A percentile compares a stretch with the other conserved stretches of the same genome.
Evolutionary conservation across 2,888 invertebrate species (phyloP).

Genomic region (Thalpophila matura): DNA sequence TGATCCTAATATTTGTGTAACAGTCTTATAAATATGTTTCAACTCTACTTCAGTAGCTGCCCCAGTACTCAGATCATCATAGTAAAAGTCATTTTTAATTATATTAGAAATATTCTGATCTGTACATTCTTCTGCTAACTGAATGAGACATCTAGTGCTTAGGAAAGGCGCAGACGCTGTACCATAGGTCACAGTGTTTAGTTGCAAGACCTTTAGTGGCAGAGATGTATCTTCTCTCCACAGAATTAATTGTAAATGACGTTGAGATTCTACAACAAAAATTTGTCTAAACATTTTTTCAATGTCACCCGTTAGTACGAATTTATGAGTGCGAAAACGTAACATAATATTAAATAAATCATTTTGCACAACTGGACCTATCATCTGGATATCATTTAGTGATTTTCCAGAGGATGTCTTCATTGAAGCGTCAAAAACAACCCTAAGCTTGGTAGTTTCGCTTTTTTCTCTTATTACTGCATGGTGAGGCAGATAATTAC

Average conservation of each 20-base stretch:
- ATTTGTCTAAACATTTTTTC: no score
- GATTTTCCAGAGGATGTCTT: no score
- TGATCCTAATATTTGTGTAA: slow-evolving; percentile 5
- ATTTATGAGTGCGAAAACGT: slow-evolving; percentile 1
- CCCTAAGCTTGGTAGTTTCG: no score
- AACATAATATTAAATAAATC: slow-evolving; percentile 8
- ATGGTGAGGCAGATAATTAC: slow-evolving; percentile 22
- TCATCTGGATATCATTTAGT: no score
- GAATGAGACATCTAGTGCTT: slow-evolving; percentile 6
- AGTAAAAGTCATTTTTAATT: no score
- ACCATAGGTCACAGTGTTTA: no score
- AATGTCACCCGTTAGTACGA: slow-evolving; percentile 2
- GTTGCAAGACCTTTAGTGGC: slow-evolving; percentile 7
- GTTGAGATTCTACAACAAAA: background rate
- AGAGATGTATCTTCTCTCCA: slow-evolving; percentile 1
- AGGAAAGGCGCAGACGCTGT: no score
- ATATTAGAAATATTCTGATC: no score
- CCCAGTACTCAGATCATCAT: no score
- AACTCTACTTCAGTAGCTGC: no score
- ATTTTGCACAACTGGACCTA: slow-evolving; percentile 5
- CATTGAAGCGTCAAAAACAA: no score
- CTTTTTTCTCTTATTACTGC: slow-evolving; percentile 15
- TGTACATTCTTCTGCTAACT: slow-evolving; percentile 14
- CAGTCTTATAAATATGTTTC: no score
- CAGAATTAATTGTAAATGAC: slow-evolving; percentile 3